Conservation (phyloP, 2,888 invertebrate species). For the Tuta absoluta region DNA sequence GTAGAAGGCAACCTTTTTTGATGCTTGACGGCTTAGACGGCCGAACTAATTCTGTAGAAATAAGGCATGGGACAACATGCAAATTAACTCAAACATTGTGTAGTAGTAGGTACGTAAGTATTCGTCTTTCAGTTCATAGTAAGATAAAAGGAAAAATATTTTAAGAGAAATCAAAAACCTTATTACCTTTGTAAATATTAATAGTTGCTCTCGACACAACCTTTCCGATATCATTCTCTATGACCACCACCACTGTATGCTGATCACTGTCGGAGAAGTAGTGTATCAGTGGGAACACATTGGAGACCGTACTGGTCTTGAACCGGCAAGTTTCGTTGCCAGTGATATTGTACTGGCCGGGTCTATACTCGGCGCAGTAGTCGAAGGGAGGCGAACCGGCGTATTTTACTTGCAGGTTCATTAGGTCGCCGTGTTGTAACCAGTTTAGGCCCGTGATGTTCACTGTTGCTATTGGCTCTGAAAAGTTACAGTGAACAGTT, state of each 20-base stretch:
- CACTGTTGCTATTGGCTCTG: slow-evolving; percentile 87
- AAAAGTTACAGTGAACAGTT: slow-evolving; percentile 38
- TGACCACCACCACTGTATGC: slow-evolving; percentile 89
- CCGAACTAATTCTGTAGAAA: too few relatives aligned
- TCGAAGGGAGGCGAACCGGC: slow-evolving; percentile 87
- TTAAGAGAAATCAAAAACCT: too few relatives aligned
- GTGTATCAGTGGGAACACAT: slow-evolving; percentile 84
- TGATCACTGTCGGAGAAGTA: slow-evolving; percentile 86
- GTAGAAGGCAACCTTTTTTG: too few relatives aligned
- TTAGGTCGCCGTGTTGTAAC: slow-evolving; percentile 90
- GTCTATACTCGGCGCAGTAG: slow-evolving; percentile 85
- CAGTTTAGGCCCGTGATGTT: slow-evolving; percentile 89
- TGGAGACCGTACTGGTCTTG: slow-evolving; percentile 63
- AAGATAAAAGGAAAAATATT: too few relatives aligned
- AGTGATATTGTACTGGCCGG: slow-evolving; percentile 85
- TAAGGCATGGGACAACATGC: too few relatives aligned
- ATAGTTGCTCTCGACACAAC: slow-evolving; percentile 86
- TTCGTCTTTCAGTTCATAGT: too few relatives aligned
- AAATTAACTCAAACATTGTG: too few relatives aligned
- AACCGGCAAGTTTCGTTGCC: slow-evolving; percentile 87
- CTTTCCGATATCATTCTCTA: slow-evolving; percentile 88
- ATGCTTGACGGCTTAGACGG: too few relatives aligned
- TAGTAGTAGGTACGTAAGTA: too few relatives aligned
- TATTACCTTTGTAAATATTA: slow-evolving; percentile 85
- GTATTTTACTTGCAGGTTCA: slow-evolving; percentile 86